Evolutionary conservation across 2,888 invertebrate species (phyloP).

Genomic region (Laspeyria flexula): DNA sequence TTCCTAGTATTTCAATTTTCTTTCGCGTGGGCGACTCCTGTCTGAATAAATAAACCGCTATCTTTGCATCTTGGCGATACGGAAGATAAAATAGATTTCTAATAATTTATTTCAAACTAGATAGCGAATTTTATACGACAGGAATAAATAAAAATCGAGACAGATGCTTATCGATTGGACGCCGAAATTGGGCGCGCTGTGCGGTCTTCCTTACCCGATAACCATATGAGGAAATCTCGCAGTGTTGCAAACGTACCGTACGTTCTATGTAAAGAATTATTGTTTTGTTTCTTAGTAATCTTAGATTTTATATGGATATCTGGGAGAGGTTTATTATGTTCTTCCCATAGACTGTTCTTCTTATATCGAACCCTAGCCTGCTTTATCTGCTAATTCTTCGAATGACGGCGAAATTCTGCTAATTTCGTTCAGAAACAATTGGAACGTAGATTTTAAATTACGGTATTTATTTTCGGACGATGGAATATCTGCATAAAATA

Average conservation of each 20-base stretch:
- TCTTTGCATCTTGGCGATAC: constrained; percentile 58
- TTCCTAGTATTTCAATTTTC: constrained; percentile 16
- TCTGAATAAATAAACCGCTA: constrained; percentile 62
- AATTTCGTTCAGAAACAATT: too few relatives aligned
- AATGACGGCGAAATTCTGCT: too few relatives aligned
- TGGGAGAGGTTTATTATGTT: not conserved
- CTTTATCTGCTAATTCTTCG: too few relatives aligned
- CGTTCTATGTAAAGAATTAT: constrained; percentile 10
- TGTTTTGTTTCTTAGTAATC: constrained; percentile 2
- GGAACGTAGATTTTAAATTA: too few relatives aligned
- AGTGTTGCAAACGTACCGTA: constrained; percentile 16
- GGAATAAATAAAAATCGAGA: constrained; percentile 72
- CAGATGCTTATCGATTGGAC: constrained; percentile 58
- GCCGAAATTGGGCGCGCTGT: constrained; percentile 58
- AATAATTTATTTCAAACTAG: constrained; percentile 66
- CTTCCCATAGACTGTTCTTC: not conserved
- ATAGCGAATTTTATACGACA: constrained; percentile 62
- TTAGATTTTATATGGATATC: not conserved
- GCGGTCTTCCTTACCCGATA: constrained; percentile 54
- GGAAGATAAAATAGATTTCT: constrained; percentile 63
- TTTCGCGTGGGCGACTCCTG: constrained; percentile 46
- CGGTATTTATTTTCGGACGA: too few relatives aligned
- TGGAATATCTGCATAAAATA: too few relatives aligned
- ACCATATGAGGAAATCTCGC: constrained; percentile 9
- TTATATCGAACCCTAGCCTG: too few relatives aligned